Conservation (phyloP, 2,888 invertebrate genomes). For the Apamea crenata region DNA sequence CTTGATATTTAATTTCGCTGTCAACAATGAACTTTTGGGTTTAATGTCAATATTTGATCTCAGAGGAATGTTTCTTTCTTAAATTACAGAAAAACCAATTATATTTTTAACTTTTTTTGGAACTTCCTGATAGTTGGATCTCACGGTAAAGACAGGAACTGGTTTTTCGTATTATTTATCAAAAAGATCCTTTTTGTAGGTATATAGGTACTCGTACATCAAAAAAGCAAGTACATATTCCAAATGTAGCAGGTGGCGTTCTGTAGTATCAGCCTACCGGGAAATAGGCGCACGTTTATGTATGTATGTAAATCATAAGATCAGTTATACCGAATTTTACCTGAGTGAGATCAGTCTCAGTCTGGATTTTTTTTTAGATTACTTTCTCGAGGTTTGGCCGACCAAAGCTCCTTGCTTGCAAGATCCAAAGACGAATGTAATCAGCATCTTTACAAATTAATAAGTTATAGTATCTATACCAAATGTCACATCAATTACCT, state of each 20-base stretch:
- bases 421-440: too few species aligned
- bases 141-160: neutral
- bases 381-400: too few species aligned
- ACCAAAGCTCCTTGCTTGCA: too few species aligned
- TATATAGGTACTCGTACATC: too few species aligned
- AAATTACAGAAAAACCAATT: constrained; percentile 23
- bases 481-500: neutral
- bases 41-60: constrained; percentile 60
- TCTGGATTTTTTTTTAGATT: too few species aligned
- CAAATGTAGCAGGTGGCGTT: too few species aligned
- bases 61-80: constrained; percentile 28
- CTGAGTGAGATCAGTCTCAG: too few species aligned
- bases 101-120: neutral
- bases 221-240: too few species aligned
- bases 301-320: neutral
- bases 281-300: neutral
- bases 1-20: constrained; percentile 48
- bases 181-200: neutral
- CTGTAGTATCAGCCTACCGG: too few species aligned
- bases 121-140: constrained; percentile 14
- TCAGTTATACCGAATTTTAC: too few species aligned
- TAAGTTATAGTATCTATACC: neutral
- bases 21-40: constrained; percentile 62
- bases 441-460: too few species aligned
- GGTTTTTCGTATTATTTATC: neutral